Percentiles rank a stretch among this genome's conserved stretches.
phyloP scores from a whole-genome alignment of 1,140 invertebrate species.

The Bombus confusus region DNA sequence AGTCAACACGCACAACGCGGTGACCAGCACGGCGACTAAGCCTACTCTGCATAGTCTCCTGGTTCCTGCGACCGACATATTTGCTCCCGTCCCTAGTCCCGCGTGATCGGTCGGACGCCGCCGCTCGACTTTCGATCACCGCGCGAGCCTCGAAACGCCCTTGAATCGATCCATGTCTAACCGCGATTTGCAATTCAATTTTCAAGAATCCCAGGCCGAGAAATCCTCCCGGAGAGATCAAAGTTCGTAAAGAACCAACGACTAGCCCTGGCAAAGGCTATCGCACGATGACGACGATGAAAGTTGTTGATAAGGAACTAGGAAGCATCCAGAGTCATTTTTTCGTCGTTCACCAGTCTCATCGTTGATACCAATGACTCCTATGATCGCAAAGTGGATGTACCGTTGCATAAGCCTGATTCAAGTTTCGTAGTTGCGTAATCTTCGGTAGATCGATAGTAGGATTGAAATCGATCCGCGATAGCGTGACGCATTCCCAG shows the following conservation, averaged over 20 bases:
- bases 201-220: not conserved
- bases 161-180: conserved; percentile 20
- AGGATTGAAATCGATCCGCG: not conserved
- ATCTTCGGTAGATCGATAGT: not conserved
- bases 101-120: not conserved
- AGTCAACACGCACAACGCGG: conserved; percentile 77
- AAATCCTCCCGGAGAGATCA: not conserved
- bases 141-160: not conserved
- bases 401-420: not conserved
- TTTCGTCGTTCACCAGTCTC: not conserved
- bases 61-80: conserved; percentile 75
- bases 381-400: not conserved
- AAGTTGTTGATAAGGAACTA: not conserved
- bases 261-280: not conserved
- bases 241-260: not conserved
- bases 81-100: conserved; percentile 51
- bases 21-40: conserved; percentile 76
- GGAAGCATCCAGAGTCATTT: not conserved
- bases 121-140: conserved; percentile 22
- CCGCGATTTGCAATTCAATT: conserved; percentile 46
- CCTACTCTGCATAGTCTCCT: conserved; percentile 79
- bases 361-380: not conserved
- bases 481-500: not conserved
- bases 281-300: not conserved
- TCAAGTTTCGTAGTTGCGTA: not conserved